Evolutionary conservation across 2,888 invertebrate genomes (phyloP).

Genomic region (Furcula furcula): DNA sequence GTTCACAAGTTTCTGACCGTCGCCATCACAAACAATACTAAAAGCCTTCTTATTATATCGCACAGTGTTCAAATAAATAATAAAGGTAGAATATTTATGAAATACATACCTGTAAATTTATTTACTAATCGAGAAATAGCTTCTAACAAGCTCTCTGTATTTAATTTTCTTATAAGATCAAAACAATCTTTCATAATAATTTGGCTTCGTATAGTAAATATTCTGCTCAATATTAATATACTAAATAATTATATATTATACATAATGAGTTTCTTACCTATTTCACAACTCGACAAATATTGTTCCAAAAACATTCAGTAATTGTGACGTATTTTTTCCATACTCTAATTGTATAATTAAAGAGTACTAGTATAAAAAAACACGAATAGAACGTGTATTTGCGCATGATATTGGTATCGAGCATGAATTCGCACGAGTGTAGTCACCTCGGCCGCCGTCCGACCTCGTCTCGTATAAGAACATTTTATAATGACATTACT

Average conservation of each 20-base stretch:
- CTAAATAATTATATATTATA: too few species aligned
- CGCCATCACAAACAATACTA: too few species aligned
- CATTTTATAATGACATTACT: slow-evolving; percentile 32
- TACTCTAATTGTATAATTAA: slow-evolving; percentile 2
- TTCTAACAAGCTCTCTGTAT: too few species aligned
- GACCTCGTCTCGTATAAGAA: slow-evolving; percentile 10
- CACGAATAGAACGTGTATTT: background rate
- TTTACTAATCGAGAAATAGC: too few species aligned
- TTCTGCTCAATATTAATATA: too few species aligned
- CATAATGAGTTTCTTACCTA: too few species aligned
- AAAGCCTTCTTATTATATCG: too few species aligned
- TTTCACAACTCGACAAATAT: too few species aligned
- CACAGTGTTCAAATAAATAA: too few species aligned
- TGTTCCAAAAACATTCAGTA: background rate
- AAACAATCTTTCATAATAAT: slow-evolving; percentile 2
- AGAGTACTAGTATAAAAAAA: background rate
- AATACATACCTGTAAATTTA: too few species aligned
- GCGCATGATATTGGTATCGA: slow-evolving; percentile 8
- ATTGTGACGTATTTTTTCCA: background rate
- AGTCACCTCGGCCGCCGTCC: slow-evolving; percentile 6
- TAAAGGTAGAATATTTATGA: too few species aligned
- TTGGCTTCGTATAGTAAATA: slow-evolving; percentile 11
- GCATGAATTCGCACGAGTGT: slow-evolving; percentile 18
- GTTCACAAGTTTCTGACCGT: too few species aligned
- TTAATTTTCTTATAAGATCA: slow-evolving; percentile 9